Percentiles rank a stretch among this genome's conserved stretches.
Evolutionary conservation across 2,888 invertebrate genomes (phyloP).

Genomic region (Aquatica leii): DNA sequence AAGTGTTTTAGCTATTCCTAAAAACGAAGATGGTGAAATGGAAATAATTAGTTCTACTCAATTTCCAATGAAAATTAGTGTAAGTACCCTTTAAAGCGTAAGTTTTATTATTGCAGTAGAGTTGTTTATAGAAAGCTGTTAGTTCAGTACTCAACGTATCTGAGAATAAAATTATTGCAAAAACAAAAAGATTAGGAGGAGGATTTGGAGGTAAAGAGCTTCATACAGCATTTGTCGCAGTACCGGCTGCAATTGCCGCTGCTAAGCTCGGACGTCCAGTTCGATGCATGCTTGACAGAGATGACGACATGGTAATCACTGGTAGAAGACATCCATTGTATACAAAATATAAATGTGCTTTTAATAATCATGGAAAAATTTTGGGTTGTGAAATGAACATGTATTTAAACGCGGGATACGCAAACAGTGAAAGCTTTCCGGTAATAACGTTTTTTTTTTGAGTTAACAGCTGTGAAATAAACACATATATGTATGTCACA

Average conservation of each 20-base stretch:
- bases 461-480: not conserved
- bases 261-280: slow-evolving; percentile 79
- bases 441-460: no score
- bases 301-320: slow-evolving; percentile 92
- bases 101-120: not conserved
- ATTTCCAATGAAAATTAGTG: slow-evolving; percentile 78
- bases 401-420: slow-evolving; percentile 59
- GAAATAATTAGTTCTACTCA: slow-evolving; percentile 87
- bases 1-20: slow-evolving; percentile 74
- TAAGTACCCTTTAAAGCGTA: slow-evolving; percentile 48
- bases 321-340: slow-evolving; percentile 92
- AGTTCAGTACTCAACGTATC: slow-evolving; percentile 77
- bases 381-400: slow-evolving; percentile 75
- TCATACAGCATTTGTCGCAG: slow-evolving; percentile 69
- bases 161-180: slow-evolving; percentile 75
- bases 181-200: slow-evolving; percentile 90
- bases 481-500: slow-evolving; percentile 50
- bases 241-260: slow-evolving; percentile 85
- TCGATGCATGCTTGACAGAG: slow-evolving; percentile 88
- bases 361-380: slow-evolving; percentile 78
- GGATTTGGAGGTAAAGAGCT: slow-evolving; percentile 97
- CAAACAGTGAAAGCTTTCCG: not conserved
- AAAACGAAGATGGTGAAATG: slow-evolving; percentile 86
- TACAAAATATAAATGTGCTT: slow-evolving; percentile 84
- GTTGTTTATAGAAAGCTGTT: slow-evolving; percentile 68